phyloP scores from a whole-genome alignment of 2,888 invertebrate genomes.

The Pogonocherus hispidulus region DNA sequence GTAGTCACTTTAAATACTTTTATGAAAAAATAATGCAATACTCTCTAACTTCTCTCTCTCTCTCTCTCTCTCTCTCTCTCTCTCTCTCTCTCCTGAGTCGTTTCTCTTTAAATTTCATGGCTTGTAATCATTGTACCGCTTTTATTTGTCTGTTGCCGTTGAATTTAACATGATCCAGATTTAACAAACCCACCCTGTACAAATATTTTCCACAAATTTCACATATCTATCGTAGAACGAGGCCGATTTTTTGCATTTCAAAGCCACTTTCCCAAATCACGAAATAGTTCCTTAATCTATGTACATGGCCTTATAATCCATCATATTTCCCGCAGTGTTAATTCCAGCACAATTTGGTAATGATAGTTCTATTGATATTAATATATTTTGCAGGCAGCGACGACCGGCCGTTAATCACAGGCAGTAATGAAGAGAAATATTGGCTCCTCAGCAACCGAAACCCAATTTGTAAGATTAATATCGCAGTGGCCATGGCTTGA shows the following conservation, averaged over 20 bases:
- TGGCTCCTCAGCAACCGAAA: conserved; percentile 60
- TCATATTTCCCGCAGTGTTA: neutral
- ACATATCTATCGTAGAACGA: too few species aligned
- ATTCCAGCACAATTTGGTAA: conserved; percentile 26
- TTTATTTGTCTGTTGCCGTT: too few species aligned
- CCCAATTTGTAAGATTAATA: conserved; percentile 65
- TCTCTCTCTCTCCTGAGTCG: too few species aligned
- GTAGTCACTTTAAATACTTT: too few species aligned
- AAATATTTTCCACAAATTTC: too few species aligned
- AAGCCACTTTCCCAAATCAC: conserved; percentile 1
- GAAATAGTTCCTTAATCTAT: neutral
- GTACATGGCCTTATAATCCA: neutral
- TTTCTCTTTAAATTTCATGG: too few species aligned
- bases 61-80: too few species aligned
- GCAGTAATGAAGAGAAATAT: conserved; percentile 65
- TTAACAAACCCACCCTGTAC: too few species aligned
- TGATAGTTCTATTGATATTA: conserved; percentile 44
- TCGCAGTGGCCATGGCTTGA: conserved; percentile 42
- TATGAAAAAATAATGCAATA: too few species aligned
- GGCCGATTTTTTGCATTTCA: neutral
- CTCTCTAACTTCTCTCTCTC: too few species aligned
- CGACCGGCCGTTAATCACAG: conserved; percentile 57
- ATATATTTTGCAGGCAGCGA: conserved; percentile 34
- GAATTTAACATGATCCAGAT: too few species aligned
- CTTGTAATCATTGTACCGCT: too few species aligned